Conservation (phyloP, 2,113 vertebrate species). For the Pelvicachromis taeniatus region DNA sequence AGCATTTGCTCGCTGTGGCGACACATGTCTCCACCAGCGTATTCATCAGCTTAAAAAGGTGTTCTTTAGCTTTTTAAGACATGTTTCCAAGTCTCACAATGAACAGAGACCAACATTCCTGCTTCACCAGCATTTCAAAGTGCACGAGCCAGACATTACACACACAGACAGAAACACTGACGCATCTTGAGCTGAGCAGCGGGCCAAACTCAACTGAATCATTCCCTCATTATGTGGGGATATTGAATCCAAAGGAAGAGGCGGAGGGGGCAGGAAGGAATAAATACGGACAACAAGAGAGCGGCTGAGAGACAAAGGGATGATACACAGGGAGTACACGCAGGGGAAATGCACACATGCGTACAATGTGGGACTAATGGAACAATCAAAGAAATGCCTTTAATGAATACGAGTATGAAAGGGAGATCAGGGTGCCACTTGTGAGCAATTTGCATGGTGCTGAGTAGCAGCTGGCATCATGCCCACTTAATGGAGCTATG, state of each 20-base stretch:
- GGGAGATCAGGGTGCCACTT: neutral
- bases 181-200: slow-evolving; percentile 11
- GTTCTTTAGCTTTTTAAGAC: neutral
- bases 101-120: neutral
- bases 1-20: neutral
- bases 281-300: neutral
- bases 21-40: neutral
- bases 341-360: neutral
- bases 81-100: neutral
- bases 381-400: neutral
- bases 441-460: slow-evolving; percentile 1
- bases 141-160: neutral
- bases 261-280: slow-evolving; percentile 8
- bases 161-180: slow-evolving; percentile 19
- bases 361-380: neutral
- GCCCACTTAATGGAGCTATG: slow-evolving; percentile 32
- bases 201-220: slow-evolving; percentile 34
- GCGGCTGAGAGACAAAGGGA: neutral
- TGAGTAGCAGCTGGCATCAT: slow-evolving; percentile 21
- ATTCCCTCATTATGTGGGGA: slow-evolving; percentile 20
- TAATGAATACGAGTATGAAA: neutral
- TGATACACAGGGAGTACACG: neutral
- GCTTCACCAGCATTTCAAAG: neutral
- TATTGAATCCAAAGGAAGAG: slow-evolving; percentile 22
- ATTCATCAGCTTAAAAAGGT: neutral